Evolutionary conservation across 2,888 invertebrate species (phyloP), one percentile per base, ranked within the genome.

Genomic region (Cactoblastis cactorum): DNA sequence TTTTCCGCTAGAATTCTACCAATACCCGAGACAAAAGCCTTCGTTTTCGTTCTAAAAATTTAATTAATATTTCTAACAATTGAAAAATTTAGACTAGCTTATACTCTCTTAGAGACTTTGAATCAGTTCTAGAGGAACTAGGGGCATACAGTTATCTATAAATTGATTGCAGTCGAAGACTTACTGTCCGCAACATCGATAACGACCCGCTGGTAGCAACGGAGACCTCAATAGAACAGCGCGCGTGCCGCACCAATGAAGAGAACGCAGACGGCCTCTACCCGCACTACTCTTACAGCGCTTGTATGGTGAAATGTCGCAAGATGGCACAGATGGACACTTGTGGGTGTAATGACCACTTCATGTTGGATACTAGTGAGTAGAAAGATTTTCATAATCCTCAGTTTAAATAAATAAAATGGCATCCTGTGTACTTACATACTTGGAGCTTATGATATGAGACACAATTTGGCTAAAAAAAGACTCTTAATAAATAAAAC

Each of bases 291-390:
- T 95, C 94, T 39, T 94, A 93, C 69, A 94, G 93, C 63, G 92
- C 94, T 0, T 95, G 95, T 65, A 91, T 92, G 0, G 92, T 94
- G 0, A 92, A 93, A 51, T 95, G 94, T 60, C 90, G 94, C 41
- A 93, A 93, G 71, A 81, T 86, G 53, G 92, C 91, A 0, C 94
- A 94, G 65, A 61, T 92, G 17, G 73, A 85, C 14, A 63, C 85
- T 2, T 95, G 95, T 67, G 90, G 91, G 45, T 95, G 95, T 73
- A 92, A 92, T 35, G 94, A 94, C 62, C 94, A 94, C 68, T 86
- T 94, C 45, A 93, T 94, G 81, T 92, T 94, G 0, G 92, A 91
- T 53, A 89, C 93, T 3, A 76, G 93, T 93, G 65, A 73, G 74
- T 75, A 45, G 14, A 15, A 32, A 37, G 12, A 11, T 12, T 28